Conservation (phyloP, 2,888 invertebrate species). For the Troides oblongomaculatus region DNA sequence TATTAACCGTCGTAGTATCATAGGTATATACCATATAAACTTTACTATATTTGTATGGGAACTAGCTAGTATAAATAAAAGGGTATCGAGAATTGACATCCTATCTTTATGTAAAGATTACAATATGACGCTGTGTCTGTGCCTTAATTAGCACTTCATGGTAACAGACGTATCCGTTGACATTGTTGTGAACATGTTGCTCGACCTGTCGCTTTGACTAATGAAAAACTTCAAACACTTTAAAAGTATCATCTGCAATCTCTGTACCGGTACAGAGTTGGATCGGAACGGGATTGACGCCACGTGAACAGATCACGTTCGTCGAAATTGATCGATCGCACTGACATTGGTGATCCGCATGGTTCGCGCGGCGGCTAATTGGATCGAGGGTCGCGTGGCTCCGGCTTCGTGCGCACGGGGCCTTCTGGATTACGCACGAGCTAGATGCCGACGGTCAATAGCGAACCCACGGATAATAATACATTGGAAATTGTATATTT, state of each 20-base stretch:
- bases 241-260: not conserved
- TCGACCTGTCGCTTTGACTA: no score
- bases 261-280: not conserved
- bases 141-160: no score
- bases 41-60: no score
- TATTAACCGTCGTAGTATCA: no score
- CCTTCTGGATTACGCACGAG: constrained; percentile 31
- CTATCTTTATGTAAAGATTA: no score
- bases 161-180: no score
- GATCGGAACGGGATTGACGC: constrained; percentile 10
- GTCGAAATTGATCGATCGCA: constrained; percentile 43
- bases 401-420: constrained; percentile 57
- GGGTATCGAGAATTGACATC: no score
- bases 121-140: no score
- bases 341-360: constrained; percentile 41
- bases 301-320: constrained; percentile 22
- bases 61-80: no score
- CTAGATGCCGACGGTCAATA: not conserved
- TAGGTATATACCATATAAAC: no score
- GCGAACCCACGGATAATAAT: not conserved
- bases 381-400: constrained; percentile 52
- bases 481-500: not conserved
- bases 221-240: no score
- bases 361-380: constrained; percentile 52
- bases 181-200: no score